A percentile compares a stretch with the other conserved stretches of the same genome.
Conservation (phyloP, 2,113 vertebrate species). For the Paramisgurnus dabryanus region DNA sequence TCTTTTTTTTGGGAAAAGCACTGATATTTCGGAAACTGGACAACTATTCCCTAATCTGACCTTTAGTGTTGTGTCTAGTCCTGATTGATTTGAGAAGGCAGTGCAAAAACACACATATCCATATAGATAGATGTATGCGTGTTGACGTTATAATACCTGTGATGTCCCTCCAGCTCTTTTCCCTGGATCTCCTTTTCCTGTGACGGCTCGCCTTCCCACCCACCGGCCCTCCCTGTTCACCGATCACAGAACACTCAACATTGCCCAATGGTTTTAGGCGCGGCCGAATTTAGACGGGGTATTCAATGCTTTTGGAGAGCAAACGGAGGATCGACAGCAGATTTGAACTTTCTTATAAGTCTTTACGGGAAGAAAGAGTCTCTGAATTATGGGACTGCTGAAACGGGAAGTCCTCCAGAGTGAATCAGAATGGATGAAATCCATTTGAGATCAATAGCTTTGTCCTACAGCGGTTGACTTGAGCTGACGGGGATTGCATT, state of each 20-base stretch:
- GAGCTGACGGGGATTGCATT: slow-evolving; percentile 63
- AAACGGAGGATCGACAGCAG: slow-evolving; percentile 1
- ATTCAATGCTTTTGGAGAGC: slow-evolving; percentile 4
- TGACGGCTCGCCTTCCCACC: slow-evolving; percentile 70
- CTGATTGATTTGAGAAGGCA: slow-evolving; percentile 78
- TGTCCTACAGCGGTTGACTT: slow-evolving; percentile 56
- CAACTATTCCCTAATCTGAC: slow-evolving; percentile 32
- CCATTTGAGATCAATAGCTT: slow-evolving; percentile 56
- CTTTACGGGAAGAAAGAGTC: not conserved
- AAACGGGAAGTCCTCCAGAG: slow-evolving; percentile 28
- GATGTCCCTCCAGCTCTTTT: slow-evolving; percentile 79
- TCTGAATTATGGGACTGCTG: slow-evolving; percentile 12
- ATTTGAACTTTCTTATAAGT: not conserved
- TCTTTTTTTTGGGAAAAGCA: not conserved
- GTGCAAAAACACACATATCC: slow-evolving; percentile 83
- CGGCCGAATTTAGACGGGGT: slow-evolving; percentile 63
- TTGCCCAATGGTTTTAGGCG: slow-evolving; percentile 52
- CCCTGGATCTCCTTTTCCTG: slow-evolving; percentile 79
- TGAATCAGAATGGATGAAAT: slow-evolving; percentile 33
- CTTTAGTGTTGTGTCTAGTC: slow-evolving; percentile 38
- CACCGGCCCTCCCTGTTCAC: slow-evolving; percentile 69
- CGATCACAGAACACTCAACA: slow-evolving; percentile 68
- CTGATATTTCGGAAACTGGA: slow-evolving; percentile 27
- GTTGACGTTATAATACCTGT: slow-evolving; percentile 82
- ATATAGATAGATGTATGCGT: slow-evolving; percentile 84